Evolutionary conservation across 2,797 vertebrate species (phyloP).

Genomic region (Hydrocynus forskahlii): DNA sequence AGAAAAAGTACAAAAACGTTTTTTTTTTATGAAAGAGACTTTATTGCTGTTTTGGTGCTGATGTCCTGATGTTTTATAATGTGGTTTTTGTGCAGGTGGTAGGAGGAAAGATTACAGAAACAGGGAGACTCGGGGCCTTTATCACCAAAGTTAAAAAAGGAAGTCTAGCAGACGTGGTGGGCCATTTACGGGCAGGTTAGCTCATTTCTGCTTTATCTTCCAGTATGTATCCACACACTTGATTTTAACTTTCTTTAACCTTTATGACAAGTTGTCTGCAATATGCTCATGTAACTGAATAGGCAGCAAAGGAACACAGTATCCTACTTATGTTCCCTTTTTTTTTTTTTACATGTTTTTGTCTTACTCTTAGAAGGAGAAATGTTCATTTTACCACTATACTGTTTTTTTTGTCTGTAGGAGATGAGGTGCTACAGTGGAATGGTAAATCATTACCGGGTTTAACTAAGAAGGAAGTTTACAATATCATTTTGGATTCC

Average conservation of each 20-base stretch:
- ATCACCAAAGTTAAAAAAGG: constrained; percentile 99
- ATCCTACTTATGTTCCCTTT: neutral
- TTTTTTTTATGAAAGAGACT: neutral
- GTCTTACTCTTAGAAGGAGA: neutral
- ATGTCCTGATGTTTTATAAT: constrained; percentile 3
- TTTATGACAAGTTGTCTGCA: neutral
- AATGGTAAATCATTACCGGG: constrained; percentile 96
- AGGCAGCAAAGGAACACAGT: neutral
- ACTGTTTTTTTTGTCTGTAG: constrained; percentile 70
- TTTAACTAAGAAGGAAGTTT: constrained; percentile 99
- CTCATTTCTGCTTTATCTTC: neutral
- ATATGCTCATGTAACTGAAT: neutral
- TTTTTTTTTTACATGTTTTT: neutral
- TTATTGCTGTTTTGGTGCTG: neutral
- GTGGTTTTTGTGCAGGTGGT: constrained; percentile 82
- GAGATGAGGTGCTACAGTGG: constrained; percentile 99
- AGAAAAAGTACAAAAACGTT: neutral
- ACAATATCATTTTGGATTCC: constrained; percentile 99
- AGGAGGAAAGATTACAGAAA: constrained; percentile 96
- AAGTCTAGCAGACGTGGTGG: constrained; percentile 96
- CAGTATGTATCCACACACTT: neutral
- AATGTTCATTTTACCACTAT: neutral
- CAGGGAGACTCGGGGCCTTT: constrained; percentile 97
- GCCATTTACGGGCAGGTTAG: constrained; percentile 95
- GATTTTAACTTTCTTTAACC: neutral